A percentile compares a stretch with the other conserved stretches of the same genome.
Conservation (phyloP, 2,888 invertebrate genomes). For the Imbricaverruca yamaguchii region DNA sequence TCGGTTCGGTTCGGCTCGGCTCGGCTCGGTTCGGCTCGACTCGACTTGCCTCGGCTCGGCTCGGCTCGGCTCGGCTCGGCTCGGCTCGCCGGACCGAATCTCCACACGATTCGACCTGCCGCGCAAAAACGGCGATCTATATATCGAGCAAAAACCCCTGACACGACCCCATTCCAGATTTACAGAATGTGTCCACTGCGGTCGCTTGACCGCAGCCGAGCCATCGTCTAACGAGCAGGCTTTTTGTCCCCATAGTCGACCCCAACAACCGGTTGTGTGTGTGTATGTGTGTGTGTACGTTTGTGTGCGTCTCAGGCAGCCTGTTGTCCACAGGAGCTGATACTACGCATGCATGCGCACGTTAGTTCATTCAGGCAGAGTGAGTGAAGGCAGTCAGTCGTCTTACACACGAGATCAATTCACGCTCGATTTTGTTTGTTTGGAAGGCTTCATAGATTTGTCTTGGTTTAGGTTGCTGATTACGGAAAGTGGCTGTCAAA, state of each 20-base stretch:
- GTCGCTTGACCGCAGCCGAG: no score
- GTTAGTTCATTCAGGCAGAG: no score
- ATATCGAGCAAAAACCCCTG: not conserved
- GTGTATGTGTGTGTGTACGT: not conserved
- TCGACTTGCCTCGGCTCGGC: no score
- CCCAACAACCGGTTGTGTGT: not conserved
- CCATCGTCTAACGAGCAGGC: not conserved
- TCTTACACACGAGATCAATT: no score
- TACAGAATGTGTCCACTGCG: not conserved
- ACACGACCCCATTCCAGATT: conserved; percentile 21
- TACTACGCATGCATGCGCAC: no score
- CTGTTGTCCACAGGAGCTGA: no score
- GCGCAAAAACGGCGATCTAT: not conserved
- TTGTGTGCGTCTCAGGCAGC: not conserved
- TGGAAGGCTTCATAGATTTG: no score
- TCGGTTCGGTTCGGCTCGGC: not conserved
- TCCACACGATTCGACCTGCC: not conserved
- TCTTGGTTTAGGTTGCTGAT: no score
- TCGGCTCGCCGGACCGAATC: not conserved
- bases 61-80: not conserved
- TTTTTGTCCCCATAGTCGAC: not conserved
- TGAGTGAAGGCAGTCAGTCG: no score
- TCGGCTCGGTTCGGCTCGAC: no score
- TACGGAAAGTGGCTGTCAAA: no score
- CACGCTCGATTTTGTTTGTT: no score